A percentile compares a stretch with the other conserved stretches of the same genome.
Evolutionary conservation across 2,888 invertebrate species (phyloP).

Genomic region (Mystacides longicornis): DNA sequence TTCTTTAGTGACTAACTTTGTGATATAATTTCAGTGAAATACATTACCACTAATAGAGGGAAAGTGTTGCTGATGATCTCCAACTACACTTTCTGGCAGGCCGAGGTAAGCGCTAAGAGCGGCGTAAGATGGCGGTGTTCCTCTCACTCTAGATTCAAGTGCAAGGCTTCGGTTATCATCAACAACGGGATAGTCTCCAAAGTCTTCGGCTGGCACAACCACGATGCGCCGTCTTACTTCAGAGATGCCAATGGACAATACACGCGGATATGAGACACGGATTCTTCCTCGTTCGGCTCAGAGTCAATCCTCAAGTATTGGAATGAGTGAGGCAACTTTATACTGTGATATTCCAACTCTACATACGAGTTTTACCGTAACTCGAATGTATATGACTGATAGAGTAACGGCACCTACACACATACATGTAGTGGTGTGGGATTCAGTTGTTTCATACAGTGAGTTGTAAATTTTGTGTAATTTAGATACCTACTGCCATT

Average conservation of each 20-base stretch:
- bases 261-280: background rate
- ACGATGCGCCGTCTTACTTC: background rate
- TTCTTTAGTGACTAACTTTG: no score
- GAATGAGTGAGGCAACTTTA: no score
- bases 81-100: slow-evolving; percentile 6
- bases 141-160: slow-evolving; percentile 3
- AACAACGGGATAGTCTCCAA: background rate
- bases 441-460: no score
- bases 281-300: no score
- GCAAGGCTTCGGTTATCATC: background rate
- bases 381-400: no score
- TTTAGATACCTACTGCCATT: no score
- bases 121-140: slow-evolving; percentile 6
- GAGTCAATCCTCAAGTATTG: no score
- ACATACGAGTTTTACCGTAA: no score
- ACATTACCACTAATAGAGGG: slow-evolving; percentile 9
- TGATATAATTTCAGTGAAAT: background rate
- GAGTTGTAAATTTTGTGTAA: no score
- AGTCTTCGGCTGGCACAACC: background rate
- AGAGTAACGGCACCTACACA: no score
- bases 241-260: background rate
- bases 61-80: slow-evolving; percentile 8
- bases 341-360: no score
- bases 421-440: no score
- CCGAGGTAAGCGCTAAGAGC: background rate